Base-by-base conservation (phyloP, 2,113 vertebrate genomes). In the Pseudorhombus dupliciocellatus region DNA sequence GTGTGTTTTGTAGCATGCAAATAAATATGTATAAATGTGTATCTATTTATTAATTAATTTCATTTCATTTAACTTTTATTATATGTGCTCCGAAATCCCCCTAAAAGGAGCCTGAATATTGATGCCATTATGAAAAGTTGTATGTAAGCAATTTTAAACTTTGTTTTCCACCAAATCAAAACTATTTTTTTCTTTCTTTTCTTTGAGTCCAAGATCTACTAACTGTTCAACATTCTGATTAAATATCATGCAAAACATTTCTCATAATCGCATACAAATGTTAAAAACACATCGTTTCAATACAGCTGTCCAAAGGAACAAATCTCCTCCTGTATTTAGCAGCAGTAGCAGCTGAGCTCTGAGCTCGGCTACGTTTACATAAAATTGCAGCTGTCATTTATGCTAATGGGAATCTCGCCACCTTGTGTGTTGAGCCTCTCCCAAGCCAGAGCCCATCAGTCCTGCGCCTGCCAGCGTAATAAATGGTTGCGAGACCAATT, bases 371-470 rank as follows among this genome's bases (percentile, higher is more conserved):
- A 46, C 65, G 79, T 87, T 87, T 74, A 66, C 87, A 87, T 85
- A 78, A 84, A 70, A 81, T 71, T 75, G 66, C 83, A 81, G 82
- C 73, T 87, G 86, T 87, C 85, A 79, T 83, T 89, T 84, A 85
- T 88, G 85, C 54, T 86, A 83, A 87, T 67, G 73, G 79, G 78
- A 74, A 48, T 85, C 79, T 83, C 75, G 59, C 54, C 78, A 75
- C 84, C 80, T 79, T 66, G 71, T 69, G 61, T 61, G 74, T 51
- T 2, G 76, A 85, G 60, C 71, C 84, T 71, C 61, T 83, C 66
- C 48, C 66, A 75, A 77, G 59, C 75, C 67, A 30, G 50, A 73
- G 74, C 69, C 78, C 78, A 50, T 68, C 74, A 70, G 15, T 72
- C 74, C 53, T 8, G 4, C 75, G 61, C 73, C 74, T 87, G 79